These are phyloP conservation scores for Microhierax caerulescens DNA, from an alignment of 2,797 vertebrate species.

Conservation along the genomic window DNA sequence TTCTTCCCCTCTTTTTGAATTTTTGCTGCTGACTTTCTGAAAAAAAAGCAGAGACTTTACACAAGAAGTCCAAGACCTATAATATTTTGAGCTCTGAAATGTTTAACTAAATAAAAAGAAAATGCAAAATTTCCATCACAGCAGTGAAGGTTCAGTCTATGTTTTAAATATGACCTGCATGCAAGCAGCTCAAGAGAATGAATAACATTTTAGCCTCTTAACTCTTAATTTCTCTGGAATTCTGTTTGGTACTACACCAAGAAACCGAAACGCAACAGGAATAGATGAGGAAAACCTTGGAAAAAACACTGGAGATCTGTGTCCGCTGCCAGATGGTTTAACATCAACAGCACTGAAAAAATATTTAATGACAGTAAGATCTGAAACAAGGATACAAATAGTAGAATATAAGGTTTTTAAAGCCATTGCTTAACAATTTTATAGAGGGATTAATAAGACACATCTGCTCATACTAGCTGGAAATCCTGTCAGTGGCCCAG, in stretches of 20 bases:
- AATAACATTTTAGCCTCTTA: neutral
- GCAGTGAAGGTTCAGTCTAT: neutral
- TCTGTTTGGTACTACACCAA: neutral
- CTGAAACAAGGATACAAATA: constrained; percentile 9
- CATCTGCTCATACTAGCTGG: neutral
- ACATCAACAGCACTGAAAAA: neutral
- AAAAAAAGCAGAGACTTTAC: neutral
- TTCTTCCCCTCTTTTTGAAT: neutral
- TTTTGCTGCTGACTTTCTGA: neutral
- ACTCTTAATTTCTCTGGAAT: constrained; percentile 21
- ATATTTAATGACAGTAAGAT: constrained; percentile 7
- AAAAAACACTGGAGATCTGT: neutral
- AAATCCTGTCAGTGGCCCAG: neutral
- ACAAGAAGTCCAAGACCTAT: neutral
- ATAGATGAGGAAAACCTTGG: neutral
- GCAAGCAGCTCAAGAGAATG: neutral
- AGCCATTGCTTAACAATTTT: neutral
- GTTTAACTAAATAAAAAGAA: neutral
- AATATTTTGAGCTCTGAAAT: neutral
- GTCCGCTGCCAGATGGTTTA: neutral
- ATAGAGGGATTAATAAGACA: constrained; percentile 11
- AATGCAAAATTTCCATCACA: neutral
- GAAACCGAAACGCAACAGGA: neutral
- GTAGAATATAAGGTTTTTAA: constrained; percentile 8
- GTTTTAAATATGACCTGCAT: neutral